These are phyloP conservation scores for Physeter macrocephalus DNA, from an alignment of 2,113 vertebrate species.

Conservation along the genomic window DNA sequence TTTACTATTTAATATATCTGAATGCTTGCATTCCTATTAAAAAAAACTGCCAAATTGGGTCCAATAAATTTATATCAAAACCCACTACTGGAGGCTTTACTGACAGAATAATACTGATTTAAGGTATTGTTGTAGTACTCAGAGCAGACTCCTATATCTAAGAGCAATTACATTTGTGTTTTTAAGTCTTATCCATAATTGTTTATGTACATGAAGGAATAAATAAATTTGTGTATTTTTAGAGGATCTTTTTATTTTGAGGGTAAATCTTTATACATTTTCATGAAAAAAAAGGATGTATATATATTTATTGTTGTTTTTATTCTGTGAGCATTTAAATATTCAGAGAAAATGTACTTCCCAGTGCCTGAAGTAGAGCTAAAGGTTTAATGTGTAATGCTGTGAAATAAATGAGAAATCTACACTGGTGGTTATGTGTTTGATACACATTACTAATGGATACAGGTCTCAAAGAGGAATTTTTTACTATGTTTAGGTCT, in stretches of 20 bases:
- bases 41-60: background rate
- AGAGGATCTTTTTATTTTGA: background rate
- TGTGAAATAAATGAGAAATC: background rate
- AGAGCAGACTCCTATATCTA: background rate
- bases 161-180: background rate
- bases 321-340: background rate
- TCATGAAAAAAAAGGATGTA: background rate
- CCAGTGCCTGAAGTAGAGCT: background rate
- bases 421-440: background rate
- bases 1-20: background rate
- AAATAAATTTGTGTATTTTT: background rate
- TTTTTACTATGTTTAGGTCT: background rate
- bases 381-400: background rate
- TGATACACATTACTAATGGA: background rate
- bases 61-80: background rate
- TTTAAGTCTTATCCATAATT: background rate
- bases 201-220: background rate
- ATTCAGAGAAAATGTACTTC: background rate
- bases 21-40: background rate
- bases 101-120: background rate
- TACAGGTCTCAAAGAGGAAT: background rate
- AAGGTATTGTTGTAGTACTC: background rate
- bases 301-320: background rate
- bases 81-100: background rate
- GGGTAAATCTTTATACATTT: background rate